Conservation (phyloP, 1,140 invertebrate species). For the Phymastichus coffea region DNA sequence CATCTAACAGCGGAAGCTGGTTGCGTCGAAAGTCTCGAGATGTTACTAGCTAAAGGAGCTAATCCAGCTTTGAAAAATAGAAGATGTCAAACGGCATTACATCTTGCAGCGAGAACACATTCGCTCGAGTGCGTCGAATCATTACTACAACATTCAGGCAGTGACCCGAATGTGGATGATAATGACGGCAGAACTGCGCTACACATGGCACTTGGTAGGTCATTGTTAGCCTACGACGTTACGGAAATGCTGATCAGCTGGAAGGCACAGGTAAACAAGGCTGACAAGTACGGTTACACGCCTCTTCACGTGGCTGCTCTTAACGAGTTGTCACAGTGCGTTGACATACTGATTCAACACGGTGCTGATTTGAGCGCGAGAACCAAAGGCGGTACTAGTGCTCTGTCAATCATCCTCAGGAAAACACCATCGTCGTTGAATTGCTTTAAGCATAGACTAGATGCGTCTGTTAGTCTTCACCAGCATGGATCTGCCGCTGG, state of each 20-base stretch:
- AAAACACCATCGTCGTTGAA: constrained; percentile 80
- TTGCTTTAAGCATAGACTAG: constrained; percentile 74
- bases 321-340: constrained; percentile 80
- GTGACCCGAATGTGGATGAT: constrained; percentile 74
- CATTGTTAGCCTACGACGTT: constrained; percentile 72
- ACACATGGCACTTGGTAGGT: constrained; percentile 76
- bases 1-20: constrained; percentile 81
- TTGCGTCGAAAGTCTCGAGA: constrained; percentile 69
- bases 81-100: constrained; percentile 75
- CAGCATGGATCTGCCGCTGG: constrained; percentile 75
- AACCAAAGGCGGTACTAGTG: constrained; percentile 80
- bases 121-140: constrained; percentile 76
- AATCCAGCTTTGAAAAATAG: constrained; percentile 70
- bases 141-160: constrained; percentile 68
- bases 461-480: constrained; percentile 74
- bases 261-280: constrained; percentile 80
- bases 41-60: constrained; percentile 72
- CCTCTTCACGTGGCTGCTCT: constrained; percentile 84
- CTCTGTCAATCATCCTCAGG: constrained; percentile 76
- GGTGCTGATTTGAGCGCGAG: constrained; percentile 82
- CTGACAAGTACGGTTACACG: constrained; percentile 87
- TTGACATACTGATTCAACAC: constrained; percentile 77
- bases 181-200: constrained; percentile 74
- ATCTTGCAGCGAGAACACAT: constrained; percentile 74
- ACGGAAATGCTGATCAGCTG: constrained; percentile 73